Evolutionary conservation across 2,888 invertebrate genomes (phyloP).

Genomic region (Nezara viridula): DNA sequence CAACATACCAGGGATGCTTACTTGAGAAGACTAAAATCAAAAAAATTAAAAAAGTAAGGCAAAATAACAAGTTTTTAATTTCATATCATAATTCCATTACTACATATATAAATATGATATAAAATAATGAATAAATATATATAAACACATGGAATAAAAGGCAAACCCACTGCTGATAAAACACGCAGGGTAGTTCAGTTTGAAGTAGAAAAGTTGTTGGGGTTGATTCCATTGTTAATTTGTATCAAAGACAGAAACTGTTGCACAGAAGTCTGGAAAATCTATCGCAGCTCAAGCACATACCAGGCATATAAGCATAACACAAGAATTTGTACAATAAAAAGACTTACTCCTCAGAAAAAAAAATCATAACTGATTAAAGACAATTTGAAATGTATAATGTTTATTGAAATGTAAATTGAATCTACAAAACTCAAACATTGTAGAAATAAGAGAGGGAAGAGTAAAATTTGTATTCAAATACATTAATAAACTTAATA

Average conservation of each 20-base stretch:
- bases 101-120: not conserved
- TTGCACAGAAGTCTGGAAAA: not conserved
- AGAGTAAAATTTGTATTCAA: not conserved
- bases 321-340: not conserved
- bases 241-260: not conserved
- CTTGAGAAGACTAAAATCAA: slow-evolving; percentile 71
- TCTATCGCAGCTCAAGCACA: not conserved
- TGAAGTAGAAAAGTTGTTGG: not conserved
- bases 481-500: not conserved
- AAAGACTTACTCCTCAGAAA: not conserved
- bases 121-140: not conserved
- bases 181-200: not conserved
- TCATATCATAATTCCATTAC: not conserved
- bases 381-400: not conserved
- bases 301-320: not conserved
- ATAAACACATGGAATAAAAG: not conserved
- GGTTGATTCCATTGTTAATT: not conserved
- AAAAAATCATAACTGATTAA: not conserved
- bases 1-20: slow-evolving; percentile 77
- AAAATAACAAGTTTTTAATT: slow-evolving; percentile 35
- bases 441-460: not conserved
- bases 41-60: slow-evolving; percentile 67
- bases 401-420: not conserved
- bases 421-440: not conserved
- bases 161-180: not conserved